A percentile compares a stretch with the other conserved stretches of the same genome.
phyloP scores from a whole-genome alignment of 1,140 invertebrate genomes.

The Drosophila ambigua region DNA sequence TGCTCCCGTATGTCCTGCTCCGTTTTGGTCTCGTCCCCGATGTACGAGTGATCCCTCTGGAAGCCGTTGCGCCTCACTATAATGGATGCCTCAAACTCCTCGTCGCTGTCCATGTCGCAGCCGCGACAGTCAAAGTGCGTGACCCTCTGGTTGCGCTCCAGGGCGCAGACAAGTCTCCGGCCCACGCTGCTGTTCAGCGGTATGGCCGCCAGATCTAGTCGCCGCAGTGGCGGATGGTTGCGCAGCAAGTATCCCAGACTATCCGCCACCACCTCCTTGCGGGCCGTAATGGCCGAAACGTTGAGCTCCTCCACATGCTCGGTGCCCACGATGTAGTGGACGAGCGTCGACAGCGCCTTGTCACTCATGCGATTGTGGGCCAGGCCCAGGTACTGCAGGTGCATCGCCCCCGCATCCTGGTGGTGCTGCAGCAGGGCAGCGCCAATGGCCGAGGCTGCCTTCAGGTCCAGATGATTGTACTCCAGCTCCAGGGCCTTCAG shows the following conservation, averaged over 20 bases:
- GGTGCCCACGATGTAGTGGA: slow-evolving; percentile 34
- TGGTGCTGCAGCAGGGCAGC: slow-evolving; percentile 15
- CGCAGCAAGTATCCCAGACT: slow-evolving; percentile 34
- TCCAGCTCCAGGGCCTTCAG: slow-evolving; percentile 58
- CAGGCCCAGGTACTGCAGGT: slow-evolving; percentile 63
- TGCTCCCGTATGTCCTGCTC: slow-evolving; percentile 7
- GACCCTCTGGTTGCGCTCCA: slow-evolving; percentile 31
- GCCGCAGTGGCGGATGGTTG: slow-evolving; percentile 36
- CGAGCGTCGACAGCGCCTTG: slow-evolving; percentile 21
- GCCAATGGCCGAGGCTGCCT: slow-evolving; percentile 38
- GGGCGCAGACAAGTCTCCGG: slow-evolving; percentile 18
- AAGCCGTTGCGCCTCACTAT: slow-evolving; percentile 48
- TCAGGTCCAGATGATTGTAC: slow-evolving; percentile 44
- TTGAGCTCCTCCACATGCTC: slow-evolving; percentile 51
- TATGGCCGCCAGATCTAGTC: slow-evolving; percentile 36
- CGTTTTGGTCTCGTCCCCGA: slow-evolving; percentile 31
- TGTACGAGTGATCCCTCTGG: slow-evolving; percentile 12
- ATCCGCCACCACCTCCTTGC: not conserved
- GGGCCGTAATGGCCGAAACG: slow-evolving; percentile 28
- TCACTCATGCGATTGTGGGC: slow-evolving; percentile 50
- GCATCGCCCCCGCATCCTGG: not conserved
- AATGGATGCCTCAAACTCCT: slow-evolving; percentile 45
- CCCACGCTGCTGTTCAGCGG: slow-evolving; percentile 3
- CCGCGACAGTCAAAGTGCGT: slow-evolving; percentile 36
- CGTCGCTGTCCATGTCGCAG: slow-evolving; percentile 44